Evolutionary conservation across 2,113 vertebrate genomes (phyloP).

Genomic region (Semicossyphus pulcher): DNA sequence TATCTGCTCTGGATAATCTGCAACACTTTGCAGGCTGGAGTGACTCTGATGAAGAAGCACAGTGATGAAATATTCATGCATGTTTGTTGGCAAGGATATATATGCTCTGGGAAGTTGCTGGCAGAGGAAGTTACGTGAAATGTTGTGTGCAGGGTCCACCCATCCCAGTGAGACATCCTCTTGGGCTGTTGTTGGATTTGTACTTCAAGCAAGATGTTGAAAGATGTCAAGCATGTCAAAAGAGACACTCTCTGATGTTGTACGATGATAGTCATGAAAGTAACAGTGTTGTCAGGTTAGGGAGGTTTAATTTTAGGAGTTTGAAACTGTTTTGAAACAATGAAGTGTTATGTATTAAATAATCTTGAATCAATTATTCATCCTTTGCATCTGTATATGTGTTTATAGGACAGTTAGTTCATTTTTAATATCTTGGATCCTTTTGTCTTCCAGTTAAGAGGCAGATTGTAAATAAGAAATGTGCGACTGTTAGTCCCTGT

Average conservation of each 20-base stretch:
- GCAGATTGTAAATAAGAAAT: background rate
- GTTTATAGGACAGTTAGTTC: background rate
- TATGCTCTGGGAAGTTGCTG: conserved; percentile 42
- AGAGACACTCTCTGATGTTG: background rate
- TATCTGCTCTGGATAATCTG: conserved; percentile 32
- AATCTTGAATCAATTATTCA: background rate
- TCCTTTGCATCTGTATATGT: background rate
- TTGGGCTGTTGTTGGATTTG: background rate
- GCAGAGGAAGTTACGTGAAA: conserved; percentile 20
- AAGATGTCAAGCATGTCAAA: conserved; percentile 9
- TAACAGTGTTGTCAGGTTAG: background rate
- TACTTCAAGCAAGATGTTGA: background rate
- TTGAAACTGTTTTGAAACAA: background rate
- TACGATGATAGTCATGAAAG: background rate
- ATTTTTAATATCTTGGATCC: background rate
- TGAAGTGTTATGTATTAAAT: background rate
- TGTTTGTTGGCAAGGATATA: conserved; percentile 49
- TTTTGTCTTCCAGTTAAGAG: background rate
- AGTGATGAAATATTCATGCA: conserved; percentile 61
- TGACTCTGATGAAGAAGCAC: conserved; percentile 25
- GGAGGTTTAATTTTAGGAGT: background rate
- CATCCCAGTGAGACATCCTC: conserved; percentile 17
- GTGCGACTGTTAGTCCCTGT: background rate
- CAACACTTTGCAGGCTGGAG: conserved; percentile 10
- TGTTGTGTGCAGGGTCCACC: conserved; percentile 21